Base-by-base conservation (phyloP, 1,140 invertebrate genomes). In the Drosophila orosa region DNA sequence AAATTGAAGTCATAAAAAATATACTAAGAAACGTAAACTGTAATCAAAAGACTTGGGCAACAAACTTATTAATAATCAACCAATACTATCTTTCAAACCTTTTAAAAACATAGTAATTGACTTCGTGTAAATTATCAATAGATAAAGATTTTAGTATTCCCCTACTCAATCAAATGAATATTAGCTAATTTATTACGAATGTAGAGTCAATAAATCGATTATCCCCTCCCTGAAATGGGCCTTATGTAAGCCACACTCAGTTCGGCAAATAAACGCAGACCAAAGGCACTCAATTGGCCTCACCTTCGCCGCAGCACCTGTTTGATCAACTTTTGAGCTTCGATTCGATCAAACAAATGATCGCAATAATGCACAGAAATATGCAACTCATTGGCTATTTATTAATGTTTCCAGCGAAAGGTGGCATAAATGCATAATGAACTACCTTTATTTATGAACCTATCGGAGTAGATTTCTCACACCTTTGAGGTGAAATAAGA, bases 1-100 rank as follows among this genome's bases (percentile, higher is more conserved):
- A 13, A 50, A 12, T 3, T 7, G 0, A 22, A 17, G 10, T 24
- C 19, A 10, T 10, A 9, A 7, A n/a, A 24, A 24, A 25, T 25
- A 8, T 31, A 17, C n/a, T 15, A 15, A 17, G 1, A 29, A n/a
- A 10, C 22, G 2, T n/a, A 3, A 29, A 9, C 1, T 0, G 5
- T 15, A 55, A 57, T 25, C 60, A 77, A 83, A 72, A 79, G 67
- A 78, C 76, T 76, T 61, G 62, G 2, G 62, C 31, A 50, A 82
- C 50, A 22, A 71, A 79, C 66, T 60, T 25, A 3, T 6, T 22
- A 15, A 3, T 57, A 0, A 8, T 19, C 22, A 13, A 42, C 7
- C 0, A 9, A 7, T 45, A 29, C 2, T 17, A 8, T 0, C 5
- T 15, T n/a, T 7, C 8, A 3, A 10, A 12, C 42, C 1, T 35